Base-by-base conservation (phyloP, 2,797 vertebrate species). In the Alcedo atthis region DNA sequence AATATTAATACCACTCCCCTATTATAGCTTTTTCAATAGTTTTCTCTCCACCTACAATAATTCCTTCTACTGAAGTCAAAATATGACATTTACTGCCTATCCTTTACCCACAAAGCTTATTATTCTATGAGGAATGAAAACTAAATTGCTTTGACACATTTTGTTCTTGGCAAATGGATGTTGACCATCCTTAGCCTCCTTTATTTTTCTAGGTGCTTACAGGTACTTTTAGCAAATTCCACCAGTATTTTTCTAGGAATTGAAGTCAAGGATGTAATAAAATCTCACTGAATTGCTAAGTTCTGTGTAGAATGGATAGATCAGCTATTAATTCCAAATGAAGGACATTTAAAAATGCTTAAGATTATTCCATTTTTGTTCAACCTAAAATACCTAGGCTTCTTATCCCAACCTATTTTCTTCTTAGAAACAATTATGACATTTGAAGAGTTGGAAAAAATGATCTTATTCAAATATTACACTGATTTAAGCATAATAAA, bases 71-170 rank as follows among this genome's bases (percentile, higher is more conserved):
- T 74, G 35, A 88, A 94, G 70, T 86, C 85, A 96, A 94, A 40
- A 85, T 12, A 84, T 74, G 75, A 88, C 55, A 76, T 53, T 59
- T 67, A 35, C 51, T 79, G 43, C 81, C 81, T 84, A 59, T 90
- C 63, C 90, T 81, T 84, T 84, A 84, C 59, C 32, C 70, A 70
- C 63, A 84, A 90, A 48, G 11, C 28, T 32, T 88, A 63, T 79
- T 90, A 73, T 67, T 79, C n/a, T 57, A n/a, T 3, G 4, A 2
- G 4, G 51, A n/a, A 84, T 67, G 45, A 92, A 92, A 66, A 91
- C 79, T 53, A 90, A 90, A 93, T 63, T 63, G 55, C 43, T 88
- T 79, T 95, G 92, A 94, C 81, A 40, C 9, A 46, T 86, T 94
- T 76, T 91, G 40, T 92, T 94, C 88, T 84, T 81, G 70, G 88